Conservation (phyloP, 2,113 vertebrate species). For the Hypanus sabinus region DNA sequence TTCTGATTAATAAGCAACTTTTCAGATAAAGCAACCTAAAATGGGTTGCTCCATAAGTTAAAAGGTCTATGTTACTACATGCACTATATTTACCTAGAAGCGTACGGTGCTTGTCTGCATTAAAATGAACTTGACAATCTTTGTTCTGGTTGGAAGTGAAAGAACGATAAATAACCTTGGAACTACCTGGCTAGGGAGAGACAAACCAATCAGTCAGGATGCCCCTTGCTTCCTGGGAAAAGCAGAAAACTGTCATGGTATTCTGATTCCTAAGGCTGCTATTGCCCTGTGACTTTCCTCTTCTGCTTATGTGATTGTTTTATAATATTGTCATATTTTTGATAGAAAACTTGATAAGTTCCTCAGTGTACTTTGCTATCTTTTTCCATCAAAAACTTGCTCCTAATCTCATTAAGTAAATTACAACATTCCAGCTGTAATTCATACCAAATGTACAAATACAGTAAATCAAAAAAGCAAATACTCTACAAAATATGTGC, state of each 20-base stretch:
- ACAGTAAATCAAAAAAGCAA: slow-evolving; percentile 30
- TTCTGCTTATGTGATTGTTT: background rate
- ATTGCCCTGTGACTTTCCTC: background rate
- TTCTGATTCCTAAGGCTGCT: background rate
- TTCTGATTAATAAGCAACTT: background rate
- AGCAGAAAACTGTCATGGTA: background rate
- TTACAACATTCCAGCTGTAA: slow-evolving; percentile 34
- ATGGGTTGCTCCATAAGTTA: background rate
- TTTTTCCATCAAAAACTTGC: background rate
- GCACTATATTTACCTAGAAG: too few relatives aligned
- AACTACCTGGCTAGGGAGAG: background rate
- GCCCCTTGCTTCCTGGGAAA: background rate
- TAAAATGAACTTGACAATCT: background rate
- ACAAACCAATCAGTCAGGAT: background rate
- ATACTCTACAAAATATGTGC: background rate
- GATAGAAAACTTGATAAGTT: slow-evolving; percentile 16
- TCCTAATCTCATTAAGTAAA: slow-evolving; percentile 30
- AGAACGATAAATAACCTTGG: background rate
- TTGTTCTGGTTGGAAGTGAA: background rate
- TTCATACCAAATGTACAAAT: slow-evolving; percentile 36
- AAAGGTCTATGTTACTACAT: background rate
- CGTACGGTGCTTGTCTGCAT: too few relatives aligned
- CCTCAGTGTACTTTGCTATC: slow-evolving; percentile 20
- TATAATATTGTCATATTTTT: slow-evolving; percentile 16
- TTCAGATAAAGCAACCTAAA: background rate